A percentile compares a stretch with the other conserved stretches of the same genome.
These are phyloP conservation scores for Ochotona curzoniae DNA, from an alignment of 2,113 vertebrate genomes.

Conservation along the genomic window DNA sequence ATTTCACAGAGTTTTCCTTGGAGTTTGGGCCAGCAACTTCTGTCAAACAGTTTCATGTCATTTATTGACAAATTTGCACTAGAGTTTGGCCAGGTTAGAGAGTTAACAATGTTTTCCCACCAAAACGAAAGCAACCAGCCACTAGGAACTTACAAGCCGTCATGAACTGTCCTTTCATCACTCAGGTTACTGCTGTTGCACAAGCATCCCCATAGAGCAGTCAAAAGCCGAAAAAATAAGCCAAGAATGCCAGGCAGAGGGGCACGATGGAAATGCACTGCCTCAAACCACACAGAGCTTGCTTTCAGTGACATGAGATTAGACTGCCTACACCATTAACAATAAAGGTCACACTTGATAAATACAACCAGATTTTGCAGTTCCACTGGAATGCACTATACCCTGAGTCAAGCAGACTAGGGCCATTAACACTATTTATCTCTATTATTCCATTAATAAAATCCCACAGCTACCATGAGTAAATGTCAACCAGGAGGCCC, in stretches of 20 bases:
- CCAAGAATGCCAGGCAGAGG: not conserved
- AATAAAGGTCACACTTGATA: slow-evolving; percentile 38
- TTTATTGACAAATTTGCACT: slow-evolving; percentile 62
- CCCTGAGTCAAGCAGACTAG: slow-evolving; percentile 5
- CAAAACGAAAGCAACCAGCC: slow-evolving; percentile 56
- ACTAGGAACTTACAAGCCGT: slow-evolving; percentile 55
- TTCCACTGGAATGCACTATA: not conserved
- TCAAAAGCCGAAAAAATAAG: slow-evolving; percentile 53
- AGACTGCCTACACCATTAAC: not conserved
- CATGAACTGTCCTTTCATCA: slow-evolving; percentile 41
- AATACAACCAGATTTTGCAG: not conserved
- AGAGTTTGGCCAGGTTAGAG: slow-evolving; percentile 62
- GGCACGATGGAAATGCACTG: not conserved
- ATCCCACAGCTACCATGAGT: rapidly evolving
- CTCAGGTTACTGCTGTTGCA: slow-evolving; percentile 12
- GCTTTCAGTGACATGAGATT: not conserved
- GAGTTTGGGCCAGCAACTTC: not conserved
- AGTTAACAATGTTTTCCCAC: slow-evolving; percentile 76
- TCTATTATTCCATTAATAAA: not conserved
- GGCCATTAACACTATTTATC: not conserved
- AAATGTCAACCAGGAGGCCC: not conserved
- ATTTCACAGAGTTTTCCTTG: slow-evolving; percentile 45
- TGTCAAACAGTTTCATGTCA: slow-evolving; percentile 59
- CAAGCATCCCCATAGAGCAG: not conserved
- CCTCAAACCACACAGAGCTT: not conserved